Conservation (phyloP, 2,888 invertebrate species). For the Drosophila longiperda region DNA sequence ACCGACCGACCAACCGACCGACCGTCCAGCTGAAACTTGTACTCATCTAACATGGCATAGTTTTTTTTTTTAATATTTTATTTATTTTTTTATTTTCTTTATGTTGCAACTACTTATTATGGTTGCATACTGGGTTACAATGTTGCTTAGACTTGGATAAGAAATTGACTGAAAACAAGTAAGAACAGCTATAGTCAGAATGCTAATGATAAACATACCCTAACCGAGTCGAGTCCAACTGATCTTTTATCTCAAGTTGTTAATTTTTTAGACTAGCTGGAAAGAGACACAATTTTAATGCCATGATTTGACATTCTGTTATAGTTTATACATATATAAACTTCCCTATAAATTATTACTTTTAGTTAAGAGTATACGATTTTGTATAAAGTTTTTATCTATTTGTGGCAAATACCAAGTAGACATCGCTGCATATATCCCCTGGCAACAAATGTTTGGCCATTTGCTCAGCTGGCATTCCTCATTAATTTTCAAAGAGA, state of each 20-base stretch:
- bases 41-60: slow-evolving; percentile 1
- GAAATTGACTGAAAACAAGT: background rate
- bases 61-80: background rate
- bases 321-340: background rate
- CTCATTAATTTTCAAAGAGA: background rate
- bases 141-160: slow-evolving; percentile 2
- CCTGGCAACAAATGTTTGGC: background rate
- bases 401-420: background rate
- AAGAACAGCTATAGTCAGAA: background rate
- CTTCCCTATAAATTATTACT: background rate
- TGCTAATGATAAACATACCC: background rate
- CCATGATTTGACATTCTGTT: background rate
- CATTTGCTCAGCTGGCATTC: slow-evolving; percentile 8
- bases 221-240: background rate
- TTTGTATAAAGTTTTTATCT: background rate
- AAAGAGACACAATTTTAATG: background rate
- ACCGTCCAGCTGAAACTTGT: slow-evolving; percentile 12
- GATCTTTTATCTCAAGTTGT: accelerated
- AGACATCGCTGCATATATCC: background rate
- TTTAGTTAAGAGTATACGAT: background rate
- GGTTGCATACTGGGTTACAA: background rate
- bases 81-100: background rate
- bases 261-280: accelerated
- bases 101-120: slow-evolving; percentile 3
- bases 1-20: slow-evolving; percentile 2